Percentiles rank a stretch among this genome's conserved stretches.
Conservation (phyloP, 2,113 vertebrate species). For the Rhinopithecus roxellana region DNA sequence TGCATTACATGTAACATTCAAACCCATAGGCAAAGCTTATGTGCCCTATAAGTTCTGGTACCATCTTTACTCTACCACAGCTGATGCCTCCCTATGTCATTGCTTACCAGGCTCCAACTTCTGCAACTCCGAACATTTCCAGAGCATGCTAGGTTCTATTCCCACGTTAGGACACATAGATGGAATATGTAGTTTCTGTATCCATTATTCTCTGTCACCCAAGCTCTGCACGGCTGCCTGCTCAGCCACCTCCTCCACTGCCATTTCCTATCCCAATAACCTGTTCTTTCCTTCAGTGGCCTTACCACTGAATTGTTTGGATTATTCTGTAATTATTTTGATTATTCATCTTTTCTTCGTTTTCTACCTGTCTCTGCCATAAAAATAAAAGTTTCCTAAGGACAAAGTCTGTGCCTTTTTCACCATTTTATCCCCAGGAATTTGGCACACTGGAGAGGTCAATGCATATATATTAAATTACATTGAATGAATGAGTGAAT, state of each 20-base stretch:
- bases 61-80: neutral
- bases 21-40: neutral
- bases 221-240: neutral
- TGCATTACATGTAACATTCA: neutral
- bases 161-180: neutral
- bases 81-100: neutral
- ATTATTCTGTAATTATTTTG: neutral
- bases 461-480: neutral
- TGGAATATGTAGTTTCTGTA: neutral
- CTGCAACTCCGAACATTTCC: neutral
- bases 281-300: neutral
- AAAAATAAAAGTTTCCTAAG: neutral
- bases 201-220: neutral
- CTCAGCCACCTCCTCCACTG: neutral
- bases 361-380: neutral
- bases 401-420: neutral
- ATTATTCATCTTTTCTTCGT: neutral
- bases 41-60: neutral
- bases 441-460: neutral
- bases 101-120: neutral
- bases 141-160: neutral
- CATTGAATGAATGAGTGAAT: neutral
- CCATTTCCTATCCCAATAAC: neutral
- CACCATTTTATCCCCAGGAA: neutral
- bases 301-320: neutral